phyloP scores from a whole-genome alignment of 1,140 invertebrate genomes.

The Atopsyche davidsoni region DNA sequence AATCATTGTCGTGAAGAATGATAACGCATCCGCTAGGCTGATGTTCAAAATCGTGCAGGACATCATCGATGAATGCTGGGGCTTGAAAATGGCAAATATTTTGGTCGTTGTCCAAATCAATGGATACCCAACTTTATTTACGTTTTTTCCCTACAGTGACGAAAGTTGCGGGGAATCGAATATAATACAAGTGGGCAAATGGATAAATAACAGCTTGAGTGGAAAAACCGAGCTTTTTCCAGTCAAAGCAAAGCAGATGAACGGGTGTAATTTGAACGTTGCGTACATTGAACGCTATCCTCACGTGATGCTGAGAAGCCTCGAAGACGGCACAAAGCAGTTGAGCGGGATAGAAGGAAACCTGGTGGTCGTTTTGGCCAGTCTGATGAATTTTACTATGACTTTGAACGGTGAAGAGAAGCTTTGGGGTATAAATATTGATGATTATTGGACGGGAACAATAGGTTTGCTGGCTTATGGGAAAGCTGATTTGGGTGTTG shows the following conservation, averaged over 20 bases:
- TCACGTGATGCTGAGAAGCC: constrained; percentile 3
- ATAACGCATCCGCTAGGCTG: neutral
- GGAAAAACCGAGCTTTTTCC: constrained; percentile 7
- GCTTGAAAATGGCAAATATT: constrained; percentile 4
- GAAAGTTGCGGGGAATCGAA: neutral
- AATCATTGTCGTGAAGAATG: constrained; percentile 7
- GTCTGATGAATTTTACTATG: constrained; percentile 9
- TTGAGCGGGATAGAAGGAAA: constrained; percentile 10
- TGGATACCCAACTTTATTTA: neutral
- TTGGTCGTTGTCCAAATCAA: neutral
- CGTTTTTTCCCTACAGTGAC: constrained; percentile 6
- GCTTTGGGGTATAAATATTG: constrained; percentile 8
- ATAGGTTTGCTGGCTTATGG: constrained; percentile 10
- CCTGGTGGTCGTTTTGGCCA: constrained; percentile 1
- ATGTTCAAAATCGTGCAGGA: neutral
- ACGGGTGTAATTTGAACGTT: constrained; percentile 4
- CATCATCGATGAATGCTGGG: constrained; percentile 7
- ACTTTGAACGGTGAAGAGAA: neutral
- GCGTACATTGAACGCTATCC: constrained; percentile 3
- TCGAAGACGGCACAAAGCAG: neutral
- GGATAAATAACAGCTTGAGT: constrained; percentile 1
- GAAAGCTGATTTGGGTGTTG: constrained; percentile 12
- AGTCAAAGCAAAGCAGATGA: constrained; percentile 1
- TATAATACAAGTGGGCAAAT: constrained; percentile 7
- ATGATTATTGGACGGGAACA: constrained; percentile 5